phyloP scores from a whole-genome alignment of 1,140 invertebrate species.

The Drosophila ananassae region DNA sequence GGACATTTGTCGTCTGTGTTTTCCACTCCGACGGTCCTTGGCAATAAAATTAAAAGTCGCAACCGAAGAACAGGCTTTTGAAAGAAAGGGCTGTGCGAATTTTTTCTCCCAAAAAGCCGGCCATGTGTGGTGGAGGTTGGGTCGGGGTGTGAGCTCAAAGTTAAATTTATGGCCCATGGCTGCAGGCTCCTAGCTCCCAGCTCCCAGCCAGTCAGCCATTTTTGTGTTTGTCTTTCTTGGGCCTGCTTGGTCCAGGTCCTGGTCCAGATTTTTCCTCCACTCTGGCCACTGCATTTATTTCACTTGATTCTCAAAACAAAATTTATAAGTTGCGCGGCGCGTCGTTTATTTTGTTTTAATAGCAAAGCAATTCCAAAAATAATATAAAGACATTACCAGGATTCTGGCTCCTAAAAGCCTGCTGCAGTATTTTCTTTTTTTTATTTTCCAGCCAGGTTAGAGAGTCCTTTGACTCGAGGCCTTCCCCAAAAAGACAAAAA shows the following conservation, averaged over 20 bases:
- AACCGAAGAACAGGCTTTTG: conserved; percentile 26
- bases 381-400: conserved; percentile 48
- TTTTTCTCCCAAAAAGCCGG: no score
- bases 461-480: background rate
- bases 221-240: conserved; percentile 25
- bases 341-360: conserved; percentile 64
- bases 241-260: background rate
- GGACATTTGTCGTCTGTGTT: background rate
- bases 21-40: conserved; percentile 27
- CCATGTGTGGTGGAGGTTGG: conserved; percentile 10
- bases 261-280: conserved; percentile 30
- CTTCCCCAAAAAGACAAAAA: background rate
- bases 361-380: conserved; percentile 55
- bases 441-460: conserved; percentile 19
- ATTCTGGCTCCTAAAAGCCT: conserved; percentile 22
- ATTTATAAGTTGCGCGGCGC: conserved; percentile 65
- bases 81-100: conserved; percentile 1
- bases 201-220: background rate
- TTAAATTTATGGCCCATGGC: conserved; percentile 41
- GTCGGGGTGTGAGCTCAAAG: conserved; percentile 24
- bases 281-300: conserved; percentile 50
- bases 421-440: conserved; percentile 27
- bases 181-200: background rate
- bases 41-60: conserved; percentile 61
- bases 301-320: conserved; percentile 62